phyloP scores from a whole-genome alignment of 2,113 vertebrate genomes.

The Chionis minor region DNA sequence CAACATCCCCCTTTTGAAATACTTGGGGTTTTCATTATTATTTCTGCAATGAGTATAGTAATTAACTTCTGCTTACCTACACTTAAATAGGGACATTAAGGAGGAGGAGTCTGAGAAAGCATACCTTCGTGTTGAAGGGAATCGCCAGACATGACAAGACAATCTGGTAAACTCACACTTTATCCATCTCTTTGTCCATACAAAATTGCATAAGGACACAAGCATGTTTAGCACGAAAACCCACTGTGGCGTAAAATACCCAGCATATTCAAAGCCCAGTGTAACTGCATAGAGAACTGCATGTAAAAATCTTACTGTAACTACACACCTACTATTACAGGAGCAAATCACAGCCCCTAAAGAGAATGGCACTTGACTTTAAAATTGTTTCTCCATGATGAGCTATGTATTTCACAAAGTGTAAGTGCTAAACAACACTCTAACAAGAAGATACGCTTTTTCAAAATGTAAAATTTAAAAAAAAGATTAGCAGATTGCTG shows the following conservation, averaged over 20 bases:
- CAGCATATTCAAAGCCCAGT: not conserved
- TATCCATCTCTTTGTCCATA: not conserved
- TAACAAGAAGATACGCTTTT: not conserved
- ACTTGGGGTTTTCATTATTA: not conserved
- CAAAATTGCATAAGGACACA: not conserved
- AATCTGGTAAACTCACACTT: not conserved
- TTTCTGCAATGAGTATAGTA: not conserved
- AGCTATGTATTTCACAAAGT: not conserved
- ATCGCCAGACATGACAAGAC: not conserved
- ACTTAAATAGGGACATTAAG: not conserved
- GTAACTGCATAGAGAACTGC: not conserved
- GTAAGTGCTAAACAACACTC: not conserved
- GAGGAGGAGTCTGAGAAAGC: not conserved
- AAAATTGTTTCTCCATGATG: not conserved
- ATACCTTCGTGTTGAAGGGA: not conserved
- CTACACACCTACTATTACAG: not conserved
- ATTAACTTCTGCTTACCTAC: conserved; percentile 3
- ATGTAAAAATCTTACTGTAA: not conserved
- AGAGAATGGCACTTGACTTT: not conserved
- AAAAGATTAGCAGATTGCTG: not conserved
- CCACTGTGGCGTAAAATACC: not conserved
- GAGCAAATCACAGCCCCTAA: not conserved
- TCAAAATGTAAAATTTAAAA: not conserved
- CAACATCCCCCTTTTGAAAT: conserved; percentile 18
- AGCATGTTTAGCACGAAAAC: not conserved